These are phyloP conservation scores for Macquaria ambigua DNA, from an alignment of 2,113 vertebrate genomes.

Conservation along the genomic window DNA sequence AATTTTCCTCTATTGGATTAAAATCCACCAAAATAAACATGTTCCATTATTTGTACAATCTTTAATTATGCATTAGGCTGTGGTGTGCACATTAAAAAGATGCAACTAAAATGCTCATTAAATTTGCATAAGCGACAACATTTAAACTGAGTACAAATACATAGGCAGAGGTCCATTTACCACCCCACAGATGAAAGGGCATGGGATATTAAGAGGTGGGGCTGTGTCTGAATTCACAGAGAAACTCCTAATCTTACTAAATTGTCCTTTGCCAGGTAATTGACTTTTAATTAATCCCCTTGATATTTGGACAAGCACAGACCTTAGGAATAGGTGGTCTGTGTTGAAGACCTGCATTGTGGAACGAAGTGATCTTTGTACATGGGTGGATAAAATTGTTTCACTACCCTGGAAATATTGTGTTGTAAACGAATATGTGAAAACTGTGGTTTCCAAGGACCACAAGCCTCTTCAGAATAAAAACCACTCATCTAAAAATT, in stretches of 20 bases:
- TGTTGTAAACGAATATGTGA: neutral
- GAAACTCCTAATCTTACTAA: constrained; percentile 82
- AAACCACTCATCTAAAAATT: neutral
- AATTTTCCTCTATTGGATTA: constrained; percentile 28
- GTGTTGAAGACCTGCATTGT: constrained; percentile 72
- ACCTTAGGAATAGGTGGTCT: constrained; percentile 88
- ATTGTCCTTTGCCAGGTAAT: constrained; percentile 90
- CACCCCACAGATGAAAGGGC: constrained; percentile 76
- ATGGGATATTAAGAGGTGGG: constrained; percentile 66
- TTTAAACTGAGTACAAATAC: constrained; percentile 78
- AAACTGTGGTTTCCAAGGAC: neutral
- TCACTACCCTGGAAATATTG: neutral
- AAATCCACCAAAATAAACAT: constrained; percentile 67
- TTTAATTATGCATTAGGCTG: constrained; percentile 86
- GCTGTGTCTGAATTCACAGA: constrained; percentile 64
- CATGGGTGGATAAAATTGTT: constrained; percentile 3
- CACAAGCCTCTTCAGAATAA: neutral
- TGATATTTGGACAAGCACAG: constrained; percentile 91
- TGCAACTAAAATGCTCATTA: constrained; percentile 74
- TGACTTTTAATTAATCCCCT: constrained; percentile 97
- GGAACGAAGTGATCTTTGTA: constrained; percentile 1
- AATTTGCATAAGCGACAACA: constrained; percentile 79
- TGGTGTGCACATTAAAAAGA: constrained; percentile 79
- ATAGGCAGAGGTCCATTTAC: constrained; percentile 72
- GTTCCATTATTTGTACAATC: constrained; percentile 80